Percentiles rank a stretch among this genome's conserved stretches.
These are phyloP conservation scores for Sciurus vulgaris DNA, from an alignment of 2,797 vertebrate species.

Conservation along the genomic window DNA sequence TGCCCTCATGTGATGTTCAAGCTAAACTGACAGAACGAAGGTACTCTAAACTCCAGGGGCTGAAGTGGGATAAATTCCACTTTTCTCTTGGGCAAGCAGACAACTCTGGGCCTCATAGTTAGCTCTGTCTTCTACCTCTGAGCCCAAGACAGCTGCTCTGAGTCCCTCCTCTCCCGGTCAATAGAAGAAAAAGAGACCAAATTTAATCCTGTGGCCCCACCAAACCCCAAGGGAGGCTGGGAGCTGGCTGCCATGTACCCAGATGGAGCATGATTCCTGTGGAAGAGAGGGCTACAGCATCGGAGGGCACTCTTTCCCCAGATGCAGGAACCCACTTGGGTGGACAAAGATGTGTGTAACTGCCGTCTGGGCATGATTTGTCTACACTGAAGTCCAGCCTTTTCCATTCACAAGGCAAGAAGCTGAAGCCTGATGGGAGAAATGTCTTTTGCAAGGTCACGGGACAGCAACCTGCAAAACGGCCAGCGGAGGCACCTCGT, in stretches of 20 bases:
- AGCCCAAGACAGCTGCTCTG: background rate
- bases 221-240: background rate
- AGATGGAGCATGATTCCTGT: background rate
- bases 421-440: background rate
- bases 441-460: background rate
- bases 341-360: background rate
- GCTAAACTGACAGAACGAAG: background rate
- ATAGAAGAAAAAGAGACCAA: background rate
- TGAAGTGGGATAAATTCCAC: background rate
- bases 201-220: background rate
- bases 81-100: background rate
- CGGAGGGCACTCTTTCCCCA: background rate
- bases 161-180: background rate
- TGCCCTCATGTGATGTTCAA: background rate
- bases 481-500: fast-evolving
- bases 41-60: background rate
- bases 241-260: background rate
- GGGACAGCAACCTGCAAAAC: background rate
- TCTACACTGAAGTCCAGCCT: background rate
- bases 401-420: background rate
- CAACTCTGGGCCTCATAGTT: background rate
- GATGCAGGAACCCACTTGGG: background rate
- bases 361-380: background rate
- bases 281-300: fast-evolving
- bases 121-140: background rate